Base-by-base conservation (phyloP, 2,113 vertebrate species). In the Microtus montanus region DNA sequence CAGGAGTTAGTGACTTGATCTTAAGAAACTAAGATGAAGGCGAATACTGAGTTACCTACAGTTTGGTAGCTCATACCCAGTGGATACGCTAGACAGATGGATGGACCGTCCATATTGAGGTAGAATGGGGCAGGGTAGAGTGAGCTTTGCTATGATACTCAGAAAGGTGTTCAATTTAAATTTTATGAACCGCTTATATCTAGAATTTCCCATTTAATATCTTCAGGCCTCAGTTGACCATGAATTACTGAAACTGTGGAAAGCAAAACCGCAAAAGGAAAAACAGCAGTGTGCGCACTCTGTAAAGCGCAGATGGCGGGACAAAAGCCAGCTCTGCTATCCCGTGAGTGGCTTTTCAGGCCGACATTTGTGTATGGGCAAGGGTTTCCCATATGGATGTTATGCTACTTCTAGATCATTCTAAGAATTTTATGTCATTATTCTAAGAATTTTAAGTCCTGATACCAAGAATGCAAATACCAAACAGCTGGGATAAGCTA, bases 401-500 rank as follows among this genome's bases (percentile, higher is more conserved):
- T 17, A 66, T 77, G 38, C 47, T 61, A 63, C 84, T 64, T 84
- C 5, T 24, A 14, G 12, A 38, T 52, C 80, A 24, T 75, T 58
- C 78, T 41, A 38, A 88, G 78, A 49, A 84, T 80, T 41, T 71
- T 58, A 14, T 74, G 24, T 87, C 15, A 47, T 58, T 66, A 17
- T 77, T 61, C 79, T n/a, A 38, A 88, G 78, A 61, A 73, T 80
- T 41, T 79, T 74, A 10, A 75, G 84, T 94, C 77, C 93, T 98
- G 94, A 97, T 95, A 97, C 93, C 98, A 96, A 97, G 97, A 98
- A 97, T 95, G 95, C 93, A 98, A 98, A 97, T 86, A 97, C 90
- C 96, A 97, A 97, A 95, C 86, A 96, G 80, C 61, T 93, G 94
- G 97, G 97, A 63, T 87, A 98, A 97, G 93, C 87, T 92, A 94